These are phyloP conservation scores for Megaceryle torquata DNA, from an alignment of 2,113 vertebrate species.

Conservation along the genomic window DNA sequence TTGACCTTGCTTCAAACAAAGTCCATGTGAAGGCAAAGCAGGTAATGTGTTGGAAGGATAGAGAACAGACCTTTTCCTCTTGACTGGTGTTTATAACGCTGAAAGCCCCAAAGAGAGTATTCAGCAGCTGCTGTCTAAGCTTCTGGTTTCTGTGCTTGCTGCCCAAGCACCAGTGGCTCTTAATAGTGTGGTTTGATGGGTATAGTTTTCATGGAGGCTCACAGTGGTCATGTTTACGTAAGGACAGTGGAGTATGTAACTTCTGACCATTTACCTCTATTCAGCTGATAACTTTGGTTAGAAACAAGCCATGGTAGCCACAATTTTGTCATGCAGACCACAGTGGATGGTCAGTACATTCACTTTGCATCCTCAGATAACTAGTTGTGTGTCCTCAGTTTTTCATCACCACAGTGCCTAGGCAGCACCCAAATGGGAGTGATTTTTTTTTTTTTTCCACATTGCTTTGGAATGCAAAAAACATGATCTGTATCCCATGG, in stretches of 20 bases:
- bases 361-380: neutral
- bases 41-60: neutral
- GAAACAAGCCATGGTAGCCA: neutral
- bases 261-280: neutral
- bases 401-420: neutral
- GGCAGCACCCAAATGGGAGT: neutral
- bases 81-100: neutral
- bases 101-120: neutral
- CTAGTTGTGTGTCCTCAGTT: neutral
- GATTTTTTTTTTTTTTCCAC: neutral
- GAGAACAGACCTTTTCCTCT: neutral
- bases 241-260: neutral
- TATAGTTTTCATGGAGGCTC: neutral
- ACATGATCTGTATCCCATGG: neutral
- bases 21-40: neutral
- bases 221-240: neutral
- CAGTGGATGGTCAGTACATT: neutral
- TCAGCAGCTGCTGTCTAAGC: neutral
- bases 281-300: neutral
- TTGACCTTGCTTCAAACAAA: neutral
- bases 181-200: neutral
- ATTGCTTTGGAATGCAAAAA: neutral
- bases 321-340: neutral
- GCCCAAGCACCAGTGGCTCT: neutral
- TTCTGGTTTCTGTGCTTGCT: neutral